Base-by-base conservation (phyloP, 1,140 invertebrate genomes). In the Aradophagus sp. region DNA sequence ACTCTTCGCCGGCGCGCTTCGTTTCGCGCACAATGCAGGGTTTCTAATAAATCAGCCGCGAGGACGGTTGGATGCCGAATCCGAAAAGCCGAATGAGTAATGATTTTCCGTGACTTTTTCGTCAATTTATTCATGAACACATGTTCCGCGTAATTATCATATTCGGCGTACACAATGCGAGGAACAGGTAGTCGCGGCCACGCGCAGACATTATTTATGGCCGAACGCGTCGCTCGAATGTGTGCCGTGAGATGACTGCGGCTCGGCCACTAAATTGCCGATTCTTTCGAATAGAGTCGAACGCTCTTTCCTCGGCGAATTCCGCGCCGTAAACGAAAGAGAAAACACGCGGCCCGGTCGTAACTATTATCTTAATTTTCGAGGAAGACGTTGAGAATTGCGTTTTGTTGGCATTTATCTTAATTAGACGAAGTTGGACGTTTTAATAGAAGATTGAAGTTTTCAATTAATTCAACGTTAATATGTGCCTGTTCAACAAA, bases 41-140 rank as follows among this genome's bases (percentile, higher is more conserved):
- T 59, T 39, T 45, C 15, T 39, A 14, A 59, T 68, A 68, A 59
- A 59, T 68, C 53, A 68, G 47, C 31, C 10, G 10, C 41, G 16
- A 5, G 47, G 48, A 44, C 36, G 6, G 8, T 11, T 45, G 38
- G 19, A 23, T 26, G 41, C 38, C 39, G 45, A 69, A 48, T 69
- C 61, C 42, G 39, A 52, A 59, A 58, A 67, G 53, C 11, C 12
- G 36, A 41, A 53, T 62, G 61, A 66, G 67, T 72, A 66, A 72
- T 72, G 62, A 62, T 72, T 56, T 50, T 48, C 32, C 62, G 29
- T 62, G 45, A n/a, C n/a, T 36, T 67, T 67, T 63, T 66, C 36
- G 59, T 62, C 36, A 67, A 62, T 56, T 67, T 73, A 73, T 73
- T 73, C 70, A 73, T 66, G 55, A 72, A 72, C 69, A 62, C 38